A percentile compares a stretch with the other conserved stretches of the same genome.
Evolutionary conservation across 1,140 invertebrate genomes (phyloP).

Genomic region (Homalodisca vitripennis): DNA sequence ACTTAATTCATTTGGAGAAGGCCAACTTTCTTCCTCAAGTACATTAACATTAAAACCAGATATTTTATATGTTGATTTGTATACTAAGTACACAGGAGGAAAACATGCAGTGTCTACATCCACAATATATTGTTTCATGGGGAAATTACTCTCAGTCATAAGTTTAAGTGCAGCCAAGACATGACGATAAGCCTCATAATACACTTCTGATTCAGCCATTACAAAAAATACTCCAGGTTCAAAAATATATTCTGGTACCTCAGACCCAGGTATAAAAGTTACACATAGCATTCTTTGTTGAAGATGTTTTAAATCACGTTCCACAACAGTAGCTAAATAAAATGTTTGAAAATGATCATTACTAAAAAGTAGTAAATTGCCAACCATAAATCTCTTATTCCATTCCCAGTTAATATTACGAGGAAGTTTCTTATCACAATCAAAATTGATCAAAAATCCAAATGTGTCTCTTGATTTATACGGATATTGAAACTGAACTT

Average conservation of each 20-base stretch:
- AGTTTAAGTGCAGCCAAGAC: slow-evolving; percentile 60
- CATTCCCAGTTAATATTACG: slow-evolving; percentile 44
- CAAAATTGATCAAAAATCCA: slow-evolving; percentile 28
- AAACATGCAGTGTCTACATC: slow-evolving; percentile 44
- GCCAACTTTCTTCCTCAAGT: slow-evolving; percentile 48
- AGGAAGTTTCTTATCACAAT: slow-evolving; percentile 27
- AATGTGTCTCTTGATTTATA: slow-evolving; percentile 27
- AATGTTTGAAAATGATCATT: slow-evolving; percentile 63
- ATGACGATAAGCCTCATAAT: slow-evolving; percentile 67
- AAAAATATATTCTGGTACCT: slow-evolving; percentile 47
- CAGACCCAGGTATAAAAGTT: slow-evolving; percentile 50
- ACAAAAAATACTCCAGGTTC: slow-evolving; percentile 47
- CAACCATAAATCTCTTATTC: slow-evolving; percentile 64
- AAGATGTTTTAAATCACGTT: slow-evolving; percentile 53
- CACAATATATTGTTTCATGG: slow-evolving; percentile 64
- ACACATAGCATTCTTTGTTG: slow-evolving; percentile 53
- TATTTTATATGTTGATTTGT: slow-evolving; percentile 27
- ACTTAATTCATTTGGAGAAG: slow-evolving; percentile 46
- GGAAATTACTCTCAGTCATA: slow-evolving; percentile 54
- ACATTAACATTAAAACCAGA: slow-evolving; percentile 34
- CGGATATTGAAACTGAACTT: slow-evolving; percentile 23
- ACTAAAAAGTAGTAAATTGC: slow-evolving; percentile 71
- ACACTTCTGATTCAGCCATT: slow-evolving; percentile 66
- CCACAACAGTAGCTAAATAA: slow-evolving; percentile 61
- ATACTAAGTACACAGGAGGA: slow-evolving; percentile 39